These are phyloP conservation scores for Oithona nana DNA, from an alignment of 2,888 invertebrate genomes.

Conservation along the genomic window DNA sequence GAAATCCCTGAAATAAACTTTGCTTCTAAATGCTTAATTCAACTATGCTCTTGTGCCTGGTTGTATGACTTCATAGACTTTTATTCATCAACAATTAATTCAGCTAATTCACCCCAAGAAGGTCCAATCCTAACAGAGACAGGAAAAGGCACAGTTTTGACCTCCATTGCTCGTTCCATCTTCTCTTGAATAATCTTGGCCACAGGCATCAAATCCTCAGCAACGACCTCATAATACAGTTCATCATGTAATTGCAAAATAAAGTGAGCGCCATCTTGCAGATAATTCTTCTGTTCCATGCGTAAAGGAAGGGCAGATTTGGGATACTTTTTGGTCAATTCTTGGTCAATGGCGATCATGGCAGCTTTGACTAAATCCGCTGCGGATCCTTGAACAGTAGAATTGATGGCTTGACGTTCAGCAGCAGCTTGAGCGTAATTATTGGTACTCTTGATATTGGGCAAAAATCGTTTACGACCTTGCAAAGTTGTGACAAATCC, in stretches of 20 bases:
- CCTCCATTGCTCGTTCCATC: conserved; percentile 56
- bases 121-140: conserved; percentile 65
- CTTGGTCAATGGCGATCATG: conserved; percentile 52
- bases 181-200: conserved; percentile 44
- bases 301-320: conserved; percentile 17
- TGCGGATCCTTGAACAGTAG: conserved; percentile 87
- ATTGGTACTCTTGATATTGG: neutral
- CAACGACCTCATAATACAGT: conserved; percentile 59
- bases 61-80: too few relatives aligned
- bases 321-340: conserved; percentile 15
- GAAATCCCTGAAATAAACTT: too few relatives aligned
- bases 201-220: conserved; percentile 28
- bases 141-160: conserved; percentile 54
- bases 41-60: too few relatives aligned
- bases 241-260: conserved; percentile 91
- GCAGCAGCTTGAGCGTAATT: conserved; percentile 30
- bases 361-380: conserved; percentile 85
- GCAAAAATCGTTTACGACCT: conserved; percentile 48
- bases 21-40: too few relatives aligned
- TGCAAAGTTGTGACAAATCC: conserved; percentile 69
- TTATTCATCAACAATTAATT: conserved; percentile 5
- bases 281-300: neutral
- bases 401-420: conserved; percentile 89
- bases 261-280: conserved; percentile 36
- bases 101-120: conserved; percentile 48